Evolutionary conservation across 2,113 vertebrate genomes (phyloP).

Genomic region (Aspidoscelis tigris): DNA sequence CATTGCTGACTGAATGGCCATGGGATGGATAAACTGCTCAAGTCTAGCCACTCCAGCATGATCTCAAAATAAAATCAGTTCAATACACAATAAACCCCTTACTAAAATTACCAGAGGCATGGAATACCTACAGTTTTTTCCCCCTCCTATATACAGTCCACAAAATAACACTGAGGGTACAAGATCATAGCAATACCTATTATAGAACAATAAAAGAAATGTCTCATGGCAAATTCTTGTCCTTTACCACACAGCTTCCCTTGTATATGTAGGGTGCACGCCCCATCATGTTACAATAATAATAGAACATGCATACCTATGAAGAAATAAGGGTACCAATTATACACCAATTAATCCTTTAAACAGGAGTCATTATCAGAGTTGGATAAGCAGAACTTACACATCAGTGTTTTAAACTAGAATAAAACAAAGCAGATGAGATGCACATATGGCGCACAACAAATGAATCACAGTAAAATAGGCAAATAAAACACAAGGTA

Average conservation of each 20-base stretch:
- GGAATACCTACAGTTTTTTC: neutral
- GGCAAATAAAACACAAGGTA: slow-evolving; percentile 27
- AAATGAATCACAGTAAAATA: neutral
- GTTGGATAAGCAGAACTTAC: slow-evolving; percentile 35
- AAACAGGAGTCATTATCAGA: neutral
- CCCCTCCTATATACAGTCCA: neutral
- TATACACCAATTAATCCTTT: slow-evolving; percentile 52
- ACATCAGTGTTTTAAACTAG: slow-evolving; percentile 15
- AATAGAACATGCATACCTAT: neutral
- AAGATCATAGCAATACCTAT: neutral
- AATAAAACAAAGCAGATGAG: neutral
- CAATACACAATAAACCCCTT: neutral
- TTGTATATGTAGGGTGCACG: slow-evolving; percentile 23
- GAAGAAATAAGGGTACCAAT: slow-evolving; percentile 48
- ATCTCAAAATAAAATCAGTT: too few species aligned
- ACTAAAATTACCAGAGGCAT: neutral
- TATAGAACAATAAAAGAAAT: slow-evolving; percentile 27
- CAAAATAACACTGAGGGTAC: neutral
- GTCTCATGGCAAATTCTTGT: slow-evolving; percentile 27
- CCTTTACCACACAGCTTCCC: neutral
- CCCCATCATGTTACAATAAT: slow-evolving; percentile 23
- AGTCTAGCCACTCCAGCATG: too few species aligned
- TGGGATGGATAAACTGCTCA: too few species aligned
- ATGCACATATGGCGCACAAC: accelerated
- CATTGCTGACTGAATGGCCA: too few species aligned